Base-by-base conservation (phyloP, 1,140 invertebrate genomes). In the Papilio polytes region DNA sequence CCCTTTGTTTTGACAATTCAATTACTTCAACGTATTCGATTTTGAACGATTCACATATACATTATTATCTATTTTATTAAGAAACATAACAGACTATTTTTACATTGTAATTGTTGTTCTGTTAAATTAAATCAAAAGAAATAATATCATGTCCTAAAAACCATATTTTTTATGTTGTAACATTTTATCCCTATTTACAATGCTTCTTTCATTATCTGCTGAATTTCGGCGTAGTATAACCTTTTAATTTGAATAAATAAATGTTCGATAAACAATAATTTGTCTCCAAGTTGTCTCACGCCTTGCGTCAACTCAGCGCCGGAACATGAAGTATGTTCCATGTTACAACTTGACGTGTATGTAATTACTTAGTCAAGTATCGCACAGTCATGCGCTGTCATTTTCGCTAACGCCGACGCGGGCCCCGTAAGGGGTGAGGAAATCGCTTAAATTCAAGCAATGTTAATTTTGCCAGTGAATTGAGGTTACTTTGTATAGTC, bases 341-440 rank as follows among this genome's bases (percentile, higher is more conserved):
- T 80, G 84, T 81, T 82, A 83, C 53, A 86, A 80, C 87, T 86
- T 91, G 90, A 90, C 91, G 90, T 88, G 89, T 87, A 88, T 89
- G 91, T 93, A 93, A 92, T 93, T 93, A 93, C 92, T 92, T 92
- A 93, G 84, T 81, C 82, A 82, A 80, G 87, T 84, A 88, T 83
- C 84, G 91, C 90, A 85, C 77, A 90, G 88, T 93, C 92, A 93
- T 92, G 91, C 92, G 87, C 82, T 91, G 91, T 92, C 92, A 92
- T 90, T 91, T 90, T 88, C 86, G 87, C 87, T 88, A 89, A 85
- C 82, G 53, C 80, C 53, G 77, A 76, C 77, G 56, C 44, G 26
- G 46, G 15, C 51, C 53, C 73, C 7, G 70, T 9, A 63, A 63
- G 36, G 48, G 53, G 80, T 51, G 70, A 51, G 80, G 48, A 80